Percentiles rank a stretch among this genome's conserved stretches.
These are phyloP conservation scores for Boleophthalmus pectinirostris DNA, from an alignment of 2,113 vertebrate genomes.

Conservation along the genomic window DNA sequence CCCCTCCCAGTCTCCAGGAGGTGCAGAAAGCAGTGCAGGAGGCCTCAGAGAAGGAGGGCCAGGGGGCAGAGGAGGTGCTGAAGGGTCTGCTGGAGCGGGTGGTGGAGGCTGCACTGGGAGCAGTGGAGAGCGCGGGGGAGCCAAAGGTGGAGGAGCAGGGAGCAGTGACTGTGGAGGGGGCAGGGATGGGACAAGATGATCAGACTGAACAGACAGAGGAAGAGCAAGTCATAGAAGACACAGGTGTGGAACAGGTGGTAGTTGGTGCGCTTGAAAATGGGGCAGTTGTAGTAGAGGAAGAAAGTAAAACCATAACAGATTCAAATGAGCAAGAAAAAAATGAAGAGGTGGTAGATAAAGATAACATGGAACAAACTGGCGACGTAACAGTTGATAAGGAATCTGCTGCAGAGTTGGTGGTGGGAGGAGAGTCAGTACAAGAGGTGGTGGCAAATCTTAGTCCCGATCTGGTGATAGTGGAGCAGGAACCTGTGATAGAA, in stretches of 20 bases:
- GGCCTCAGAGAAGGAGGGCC: conserved; percentile 58
- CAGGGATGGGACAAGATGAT: conserved; percentile 10
- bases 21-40: conserved; percentile 70
- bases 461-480: conserved; percentile 4
- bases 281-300: conserved; percentile 2
- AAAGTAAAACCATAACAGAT: conserved; percentile 17
- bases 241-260: conserved; percentile 19
- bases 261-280: conserved; percentile 12
- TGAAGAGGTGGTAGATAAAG: conserved; percentile 18
- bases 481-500: conserved; percentile 17
- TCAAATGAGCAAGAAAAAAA: conserved; percentile 19
- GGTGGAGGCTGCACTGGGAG: conserved; percentile 54
- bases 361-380: conserved; percentile 22
- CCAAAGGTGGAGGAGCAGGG: conserved; percentile 20
- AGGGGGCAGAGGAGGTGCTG: conserved; percentile 56
- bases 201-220: conserved; percentile 23
- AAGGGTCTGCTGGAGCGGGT: conserved; percentile 66
- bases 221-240: not conserved
- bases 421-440: conserved; percentile 20
- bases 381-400: conserved; percentile 28
- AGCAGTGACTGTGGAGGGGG: conserved; percentile 7
- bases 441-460: conserved; percentile 24
- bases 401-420: conserved; percentile 21
- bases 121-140: conserved; percentile 36
- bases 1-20: conserved; percentile 62